Conservation (phyloP, 2,797 vertebrate species). For the Cephalopachus bancanus region DNA sequence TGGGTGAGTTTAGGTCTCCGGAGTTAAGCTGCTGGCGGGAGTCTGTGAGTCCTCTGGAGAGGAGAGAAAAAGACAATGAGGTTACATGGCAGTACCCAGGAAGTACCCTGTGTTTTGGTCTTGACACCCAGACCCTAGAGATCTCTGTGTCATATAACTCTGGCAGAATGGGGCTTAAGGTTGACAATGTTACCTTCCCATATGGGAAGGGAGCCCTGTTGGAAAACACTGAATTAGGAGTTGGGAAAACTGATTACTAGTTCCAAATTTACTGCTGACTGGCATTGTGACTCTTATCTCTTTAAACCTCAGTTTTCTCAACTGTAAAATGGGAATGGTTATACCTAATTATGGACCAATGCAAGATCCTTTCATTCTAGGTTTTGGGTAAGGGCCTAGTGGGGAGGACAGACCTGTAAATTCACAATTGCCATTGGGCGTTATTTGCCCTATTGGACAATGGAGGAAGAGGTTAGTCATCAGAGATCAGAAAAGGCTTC, state of each 20-base stretch:
- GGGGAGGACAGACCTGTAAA: neutral
- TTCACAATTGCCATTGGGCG: neutral
- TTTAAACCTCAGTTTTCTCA: neutral
- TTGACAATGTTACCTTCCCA: neutral
- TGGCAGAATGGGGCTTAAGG: neutral
- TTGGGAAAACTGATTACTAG: neutral
- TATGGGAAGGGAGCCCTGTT: neutral
- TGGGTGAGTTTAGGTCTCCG: conserved; percentile 2
- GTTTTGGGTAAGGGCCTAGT: neutral
- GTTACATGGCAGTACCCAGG: neutral
- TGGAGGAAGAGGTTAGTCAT: neutral
- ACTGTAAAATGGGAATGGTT: conserved; percentile 2
- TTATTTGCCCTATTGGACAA: neutral
- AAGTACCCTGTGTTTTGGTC: neutral
- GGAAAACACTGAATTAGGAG: neutral
- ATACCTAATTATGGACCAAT: neutral
- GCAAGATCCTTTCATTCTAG: neutral
- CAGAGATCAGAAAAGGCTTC: neutral
- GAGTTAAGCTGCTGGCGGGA: neutral
- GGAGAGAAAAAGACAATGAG: neutral
- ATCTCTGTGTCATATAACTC: neutral
- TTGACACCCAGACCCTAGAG: neutral
- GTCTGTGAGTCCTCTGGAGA: neutral
- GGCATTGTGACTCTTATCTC: neutral
- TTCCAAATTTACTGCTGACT: neutral